Percentiles rank a stretch among this genome's conserved stretches.
Evolutionary conservation across 2,113 vertebrate species (phyloP).

Genomic region (Atherinomorus stipes): DNA sequence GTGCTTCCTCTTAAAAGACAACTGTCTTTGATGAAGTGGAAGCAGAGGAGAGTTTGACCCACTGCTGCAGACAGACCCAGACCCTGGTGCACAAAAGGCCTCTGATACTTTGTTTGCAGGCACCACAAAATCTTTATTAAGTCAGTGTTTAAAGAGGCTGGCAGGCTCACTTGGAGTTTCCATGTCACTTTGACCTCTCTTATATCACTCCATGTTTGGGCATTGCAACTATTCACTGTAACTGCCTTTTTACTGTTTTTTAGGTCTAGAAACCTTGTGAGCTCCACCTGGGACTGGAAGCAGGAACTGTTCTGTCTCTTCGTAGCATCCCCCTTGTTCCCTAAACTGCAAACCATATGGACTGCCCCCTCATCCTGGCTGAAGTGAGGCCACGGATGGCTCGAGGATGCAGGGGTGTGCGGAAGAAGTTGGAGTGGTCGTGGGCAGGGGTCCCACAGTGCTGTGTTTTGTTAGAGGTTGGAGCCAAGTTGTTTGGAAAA

Average conservation of each 20-base stretch:
- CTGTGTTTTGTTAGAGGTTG: slow-evolving; percentile 60
- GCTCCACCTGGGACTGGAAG: slow-evolving; percentile 58
- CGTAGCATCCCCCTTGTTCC: slow-evolving; percentile 26
- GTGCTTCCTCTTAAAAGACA: slow-evolving; percentile 43
- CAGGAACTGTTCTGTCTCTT: slow-evolving; percentile 67
- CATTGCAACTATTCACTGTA: slow-evolving; percentile 40
- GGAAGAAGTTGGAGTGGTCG: not conserved
- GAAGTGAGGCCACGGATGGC: slow-evolving; percentile 27
- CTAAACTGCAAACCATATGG: slow-evolving; percentile 76
- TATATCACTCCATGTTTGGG: slow-evolving; percentile 42
- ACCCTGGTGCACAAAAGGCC: slow-evolving; percentile 26
- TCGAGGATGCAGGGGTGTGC: slow-evolving; percentile 51
- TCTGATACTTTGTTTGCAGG: slow-evolving; percentile 33
- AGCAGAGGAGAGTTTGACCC: slow-evolving; percentile 35
- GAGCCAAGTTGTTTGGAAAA: slow-evolving; percentile 54
- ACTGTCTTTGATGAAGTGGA: slow-evolving; percentile 57
- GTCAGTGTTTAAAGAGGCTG: slow-evolving; percentile 37
- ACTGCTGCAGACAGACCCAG: slow-evolving; percentile 30
- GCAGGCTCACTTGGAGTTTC: slow-evolving; percentile 42
- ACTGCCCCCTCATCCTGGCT: slow-evolving; percentile 19
- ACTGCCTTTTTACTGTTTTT: slow-evolving; percentile 12
- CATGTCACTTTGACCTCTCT: slow-evolving; percentile 53
- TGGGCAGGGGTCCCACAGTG: slow-evolving; percentile 47
- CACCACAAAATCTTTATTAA: slow-evolving; percentile 41
- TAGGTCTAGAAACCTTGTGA: slow-evolving; percentile 19